Evolutionary conservation across 2,113 vertebrate genomes (phyloP), one percentile per base, ranked within the genome.

Genomic region (Engystomops pustulosus): DNA sequence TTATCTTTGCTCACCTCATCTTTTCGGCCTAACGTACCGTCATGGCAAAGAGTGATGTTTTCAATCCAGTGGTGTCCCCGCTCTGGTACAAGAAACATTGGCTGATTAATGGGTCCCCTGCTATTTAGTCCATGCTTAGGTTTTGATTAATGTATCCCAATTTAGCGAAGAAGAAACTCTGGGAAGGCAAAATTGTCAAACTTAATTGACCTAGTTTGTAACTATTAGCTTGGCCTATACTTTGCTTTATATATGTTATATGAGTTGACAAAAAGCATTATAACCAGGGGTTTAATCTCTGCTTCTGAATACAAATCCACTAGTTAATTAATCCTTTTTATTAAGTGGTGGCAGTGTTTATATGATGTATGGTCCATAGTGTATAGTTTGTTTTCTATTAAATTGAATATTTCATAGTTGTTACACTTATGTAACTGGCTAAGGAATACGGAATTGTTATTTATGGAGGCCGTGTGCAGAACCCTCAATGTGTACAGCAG

Each of bases 1-100:
- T 71, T 81, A 81, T 81, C 79, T 81, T 53, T 70, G 79, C 32
- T 70, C 65, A 81, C 79, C 79, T 81, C 47, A 38, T 81, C 79
- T 51, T 70, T 69, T 81, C 20, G 32, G 44, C 62, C 67, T 55
- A 81, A 55, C 62, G 20, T 53, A 53, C 79, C n/a, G 32, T 53
- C 67, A 49, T 70, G 51, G 30, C 45, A 81, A 70, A 81, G 79
- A 81, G 62, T 69, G 79, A 81, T 81, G 79, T 81, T 70, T 81
- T 70, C 79, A 81, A 81, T 81, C 65, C 65, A 23, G 67, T 38
- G 49, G 30, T 69, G 65, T 81, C 47, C 79, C 32, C 12, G 67
- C 67, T 71, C 15, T 51, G 34, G 30, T 27, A 51, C 44, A 55
- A 55, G 65, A 81, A 69, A 70, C 47, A 70, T 55, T 81, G 65